Conservation (phyloP, 2,888 invertebrate species). For the Coelopa pilipes region DNA sequence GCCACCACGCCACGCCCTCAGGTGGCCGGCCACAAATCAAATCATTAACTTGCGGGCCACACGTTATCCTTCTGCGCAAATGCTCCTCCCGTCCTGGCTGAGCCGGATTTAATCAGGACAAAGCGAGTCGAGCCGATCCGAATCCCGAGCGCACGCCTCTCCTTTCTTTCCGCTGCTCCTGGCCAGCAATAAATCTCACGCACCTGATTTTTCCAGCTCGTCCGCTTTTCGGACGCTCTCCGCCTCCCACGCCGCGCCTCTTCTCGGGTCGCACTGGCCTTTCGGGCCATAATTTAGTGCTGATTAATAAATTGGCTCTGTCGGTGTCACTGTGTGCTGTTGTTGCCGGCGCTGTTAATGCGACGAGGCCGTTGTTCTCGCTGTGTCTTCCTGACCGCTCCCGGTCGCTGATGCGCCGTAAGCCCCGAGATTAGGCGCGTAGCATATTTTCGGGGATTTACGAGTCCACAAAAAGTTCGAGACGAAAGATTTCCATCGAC, state of each 20-base stretch:
- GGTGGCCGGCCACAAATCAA: constrained; percentile 13
- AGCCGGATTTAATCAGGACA: constrained; percentile 64
- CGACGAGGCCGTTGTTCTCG: background rate
- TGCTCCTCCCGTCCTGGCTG: constrained; percentile 48
- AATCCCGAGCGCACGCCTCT: background rate
- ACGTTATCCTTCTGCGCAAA: background rate
- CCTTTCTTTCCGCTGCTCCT: background rate
- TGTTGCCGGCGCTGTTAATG: background rate
- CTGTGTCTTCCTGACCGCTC: background rate
- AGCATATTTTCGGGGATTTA: constrained; percentile 26
- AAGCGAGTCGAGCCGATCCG: constrained; percentile 45
- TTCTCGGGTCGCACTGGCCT: constrained; percentile 10
- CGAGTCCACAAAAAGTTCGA: constrained; percentile 3
- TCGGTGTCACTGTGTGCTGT: constrained; percentile 10
- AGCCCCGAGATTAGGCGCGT: constrained; percentile 16
- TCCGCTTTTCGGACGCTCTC: constrained; percentile 5
- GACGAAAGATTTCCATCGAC: constrained; percentile 12
- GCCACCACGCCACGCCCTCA: background rate
- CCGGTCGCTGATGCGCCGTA: constrained; percentile 24
- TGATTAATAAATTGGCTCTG: constrained; percentile 30
- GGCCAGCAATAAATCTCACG: constrained; percentile 16
- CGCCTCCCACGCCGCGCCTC: background rate
- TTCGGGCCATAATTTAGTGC: constrained; percentile 30
- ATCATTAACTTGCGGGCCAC: constrained; percentile 26
- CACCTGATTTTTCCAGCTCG: background rate